Evolutionary conservation across 2,797 vertebrate species (phyloP).

Genomic region (Psittacula derbiana): DNA sequence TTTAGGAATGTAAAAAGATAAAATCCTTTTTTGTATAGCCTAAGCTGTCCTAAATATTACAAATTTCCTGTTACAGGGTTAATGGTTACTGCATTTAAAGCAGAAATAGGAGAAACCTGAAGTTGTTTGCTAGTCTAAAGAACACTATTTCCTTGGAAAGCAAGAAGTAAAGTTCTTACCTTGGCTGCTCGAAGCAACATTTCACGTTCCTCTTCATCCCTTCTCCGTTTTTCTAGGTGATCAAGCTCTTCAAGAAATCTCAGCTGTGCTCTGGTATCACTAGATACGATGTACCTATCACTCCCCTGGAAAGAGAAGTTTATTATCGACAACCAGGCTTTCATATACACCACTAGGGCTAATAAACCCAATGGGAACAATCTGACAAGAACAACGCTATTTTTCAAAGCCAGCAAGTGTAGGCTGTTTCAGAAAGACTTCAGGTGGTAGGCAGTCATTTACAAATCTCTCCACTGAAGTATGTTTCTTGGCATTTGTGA

Average conservation of each 20-base stretch:
- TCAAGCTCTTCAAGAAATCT: conserved; percentile 91
- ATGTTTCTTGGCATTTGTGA: neutral
- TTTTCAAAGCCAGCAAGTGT: neutral
- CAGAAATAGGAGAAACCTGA: neutral
- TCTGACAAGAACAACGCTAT: accelerated
- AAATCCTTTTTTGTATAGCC: neutral
- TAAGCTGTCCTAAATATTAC: neutral
- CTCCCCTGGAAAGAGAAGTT: conserved; percentile 76
- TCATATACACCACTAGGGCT: neutral
- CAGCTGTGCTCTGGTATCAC: conserved; percentile 87
- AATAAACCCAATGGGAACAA: neutral
- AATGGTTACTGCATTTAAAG: neutral
- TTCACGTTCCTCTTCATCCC: conserved; percentile 88
- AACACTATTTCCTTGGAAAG: neutral
- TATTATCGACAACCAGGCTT: neutral
- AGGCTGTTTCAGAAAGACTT: neutral
- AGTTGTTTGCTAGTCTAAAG: neutral
- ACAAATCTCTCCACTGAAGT: neutral
- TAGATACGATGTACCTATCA: conserved; percentile 77
- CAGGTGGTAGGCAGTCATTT: neutral
- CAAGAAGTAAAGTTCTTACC: conserved; percentile 72
- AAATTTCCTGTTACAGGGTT: neutral
- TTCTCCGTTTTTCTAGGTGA: conserved; percentile 86
- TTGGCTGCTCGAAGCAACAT: conserved; percentile 85
- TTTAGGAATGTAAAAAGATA: neutral